These are phyloP conservation scores for Lamproptera curius DNA, from an alignment of 2,888 invertebrate genomes.

Conservation along the genomic window DNA sequence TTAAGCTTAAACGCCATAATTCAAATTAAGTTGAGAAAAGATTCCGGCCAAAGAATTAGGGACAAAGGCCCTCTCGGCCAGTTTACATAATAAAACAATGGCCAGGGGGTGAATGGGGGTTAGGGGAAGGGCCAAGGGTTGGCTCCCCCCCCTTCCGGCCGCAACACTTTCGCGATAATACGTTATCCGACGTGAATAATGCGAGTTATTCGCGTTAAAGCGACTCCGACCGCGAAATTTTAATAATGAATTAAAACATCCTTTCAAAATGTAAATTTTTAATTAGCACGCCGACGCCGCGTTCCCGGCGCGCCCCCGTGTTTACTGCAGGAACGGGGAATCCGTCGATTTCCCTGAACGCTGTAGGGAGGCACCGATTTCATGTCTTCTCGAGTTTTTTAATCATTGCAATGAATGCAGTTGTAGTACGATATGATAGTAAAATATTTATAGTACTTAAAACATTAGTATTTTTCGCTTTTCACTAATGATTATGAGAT, in stretches of 20 bases:
- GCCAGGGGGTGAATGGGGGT: slow-evolving; percentile 16
- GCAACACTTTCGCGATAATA: slow-evolving; percentile 34
- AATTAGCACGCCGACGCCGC: slow-evolving; percentile 51
- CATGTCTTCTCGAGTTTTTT: too few relatives aligned
- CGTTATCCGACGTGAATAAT: slow-evolving; percentile 54
- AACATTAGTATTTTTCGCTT: too few relatives aligned
- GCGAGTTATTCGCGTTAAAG: slow-evolving; percentile 53
- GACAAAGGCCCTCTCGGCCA: slow-evolving; percentile 37
- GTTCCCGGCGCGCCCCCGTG: slow-evolving; percentile 20
- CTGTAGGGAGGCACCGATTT: too few relatives aligned
- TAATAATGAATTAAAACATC: slow-evolving; percentile 73
- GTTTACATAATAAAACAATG: slow-evolving; percentile 54
- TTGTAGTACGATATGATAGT: too few relatives aligned
- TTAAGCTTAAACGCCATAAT: slow-evolving; percentile 62
- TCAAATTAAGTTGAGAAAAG: slow-evolving; percentile 59
- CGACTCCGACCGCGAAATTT: slow-evolving; percentile 65
- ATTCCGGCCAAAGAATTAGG: slow-evolving; percentile 58
- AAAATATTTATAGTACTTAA: too few relatives aligned
- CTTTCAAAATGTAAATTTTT: slow-evolving; percentile 74
- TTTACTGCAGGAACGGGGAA: slow-evolving; percentile 8
- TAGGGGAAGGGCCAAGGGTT: neutral
- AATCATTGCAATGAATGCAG: too few relatives aligned
- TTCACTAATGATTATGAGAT: too few relatives aligned
- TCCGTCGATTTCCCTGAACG: too few relatives aligned
- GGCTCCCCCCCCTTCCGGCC: slow-evolving; percentile 12